Evolutionary conservation across 2,888 invertebrate genomes (phyloP).

Genomic region (Sinhomidia bicolor): DNA sequence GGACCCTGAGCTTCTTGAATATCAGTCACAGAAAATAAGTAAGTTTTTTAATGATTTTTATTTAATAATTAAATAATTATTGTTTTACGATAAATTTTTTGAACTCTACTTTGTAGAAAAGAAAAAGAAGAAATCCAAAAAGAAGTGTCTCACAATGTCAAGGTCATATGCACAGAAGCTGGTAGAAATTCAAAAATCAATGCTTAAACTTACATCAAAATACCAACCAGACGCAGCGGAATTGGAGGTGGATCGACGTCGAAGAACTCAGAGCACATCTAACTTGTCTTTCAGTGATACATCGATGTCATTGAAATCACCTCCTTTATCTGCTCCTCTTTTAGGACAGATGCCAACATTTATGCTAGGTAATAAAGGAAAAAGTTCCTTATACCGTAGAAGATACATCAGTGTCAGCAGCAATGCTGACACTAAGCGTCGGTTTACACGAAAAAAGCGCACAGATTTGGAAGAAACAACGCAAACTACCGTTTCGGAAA

Average conservation of each 20-base stretch:
- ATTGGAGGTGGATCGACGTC: conserved; percentile 28
- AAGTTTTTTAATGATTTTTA: neutral
- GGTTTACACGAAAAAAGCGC: conserved; percentile 66
- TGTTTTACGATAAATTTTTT: neutral
- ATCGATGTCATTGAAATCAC: conserved; percentile 12
- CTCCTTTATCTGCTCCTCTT: conserved; percentile 41
- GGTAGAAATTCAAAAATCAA: conserved; percentile 59
- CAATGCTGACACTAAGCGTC: conserved; percentile 53
- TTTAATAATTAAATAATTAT: neutral
- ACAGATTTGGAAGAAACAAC: conserved; percentile 46
- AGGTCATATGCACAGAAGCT: conserved; percentile 48
- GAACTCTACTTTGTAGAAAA: conserved; percentile 26
- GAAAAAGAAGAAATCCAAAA: conserved; percentile 61
- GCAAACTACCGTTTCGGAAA: conserved; percentile 3
- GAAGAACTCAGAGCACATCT: conserved; percentile 44
- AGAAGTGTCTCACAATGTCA: conserved; percentile 54
- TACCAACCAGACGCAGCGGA: conserved; percentile 10
- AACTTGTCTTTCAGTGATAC: neutral
- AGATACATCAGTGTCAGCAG: conserved; percentile 50
- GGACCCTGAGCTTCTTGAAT: neutral
- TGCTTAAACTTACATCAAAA: conserved; percentile 27
- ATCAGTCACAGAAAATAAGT: neutral
- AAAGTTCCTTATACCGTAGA: conserved; percentile 34
- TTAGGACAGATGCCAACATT: conserved; percentile 7
- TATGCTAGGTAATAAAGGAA: neutral